These are phyloP conservation scores for Drosophila littoralis DNA, from an alignment of 1,140 invertebrate species.

Conservation along the genomic window DNA sequence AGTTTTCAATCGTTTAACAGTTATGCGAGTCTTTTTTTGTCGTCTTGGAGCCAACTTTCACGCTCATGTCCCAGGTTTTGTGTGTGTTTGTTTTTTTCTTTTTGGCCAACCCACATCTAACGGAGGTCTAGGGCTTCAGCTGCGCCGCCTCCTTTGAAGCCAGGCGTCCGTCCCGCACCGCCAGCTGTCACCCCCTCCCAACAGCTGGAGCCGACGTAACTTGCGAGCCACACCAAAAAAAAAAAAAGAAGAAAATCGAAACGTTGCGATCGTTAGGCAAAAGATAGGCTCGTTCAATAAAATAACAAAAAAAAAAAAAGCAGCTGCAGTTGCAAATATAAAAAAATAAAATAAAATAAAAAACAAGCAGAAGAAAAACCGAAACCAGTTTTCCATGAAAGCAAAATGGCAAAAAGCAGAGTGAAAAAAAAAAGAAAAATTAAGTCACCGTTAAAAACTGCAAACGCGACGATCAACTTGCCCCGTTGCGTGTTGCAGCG, in stretches of 20 bases:
- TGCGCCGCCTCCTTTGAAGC: slow-evolving; percentile 4
- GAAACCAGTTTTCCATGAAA: slow-evolving; percentile 70
- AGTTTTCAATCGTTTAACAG: neutral
- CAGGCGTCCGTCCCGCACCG: neutral
- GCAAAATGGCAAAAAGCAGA: slow-evolving; percentile 39
- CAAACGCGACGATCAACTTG: slow-evolving; percentile 52
- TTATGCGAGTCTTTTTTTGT: neutral
- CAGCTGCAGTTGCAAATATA: slow-evolving; percentile 23
- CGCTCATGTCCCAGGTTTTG: neutral
- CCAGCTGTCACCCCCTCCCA: neutral
- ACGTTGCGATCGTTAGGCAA: slow-evolving; percentile 37
- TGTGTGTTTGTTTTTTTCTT: neutral
- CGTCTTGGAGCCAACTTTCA: slow-evolving; percentile 6
- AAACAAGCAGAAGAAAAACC: slow-evolving; percentile 46
- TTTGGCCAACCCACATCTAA: neutral
- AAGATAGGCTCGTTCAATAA: slow-evolving; percentile 9
- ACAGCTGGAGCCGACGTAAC: slow-evolving; percentile 25
- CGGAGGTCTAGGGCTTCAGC: slow-evolving; percentile 57
- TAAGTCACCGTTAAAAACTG: slow-evolving; percentile 68
- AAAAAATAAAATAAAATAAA: slow-evolving; percentile 22
- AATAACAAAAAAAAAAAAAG: neutral
- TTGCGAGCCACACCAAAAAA: slow-evolving; percentile 15
- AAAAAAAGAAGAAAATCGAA: neutral
- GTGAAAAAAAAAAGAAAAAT: slow-evolving; percentile 52
- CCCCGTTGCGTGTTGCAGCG: slow-evolving; percentile 37